phyloP scores from a whole-genome alignment of 1,140 invertebrate species.

The Spodoptera frugiperda region DNA sequence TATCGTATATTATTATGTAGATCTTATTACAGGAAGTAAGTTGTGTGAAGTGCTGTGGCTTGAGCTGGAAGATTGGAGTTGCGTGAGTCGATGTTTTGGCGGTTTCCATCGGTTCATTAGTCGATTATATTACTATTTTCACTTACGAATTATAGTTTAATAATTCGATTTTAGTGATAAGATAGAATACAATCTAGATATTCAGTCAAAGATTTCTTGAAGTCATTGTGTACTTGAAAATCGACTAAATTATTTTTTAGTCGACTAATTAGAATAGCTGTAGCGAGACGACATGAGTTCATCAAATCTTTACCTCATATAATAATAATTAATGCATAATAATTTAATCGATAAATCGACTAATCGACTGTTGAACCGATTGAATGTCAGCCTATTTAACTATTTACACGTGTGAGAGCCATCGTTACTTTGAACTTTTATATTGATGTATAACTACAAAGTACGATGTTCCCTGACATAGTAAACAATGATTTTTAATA shows the following conservation, averaged over 20 bases:
- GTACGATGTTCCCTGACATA: background rate
- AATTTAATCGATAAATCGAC: slow-evolving; percentile 5
- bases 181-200: background rate
- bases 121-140: background rate
- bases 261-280: background rate
- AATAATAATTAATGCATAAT: slow-evolving; percentile 30
- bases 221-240: slow-evolving; percentile 4
- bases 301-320: slow-evolving; percentile 16
- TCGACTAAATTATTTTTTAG: slow-evolving; percentile 21
- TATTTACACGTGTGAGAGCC: slow-evolving; percentile 8
- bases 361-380: slow-evolving; percentile 26
- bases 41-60: slow-evolving; percentile 14
- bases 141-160: slow-evolving; percentile 21
- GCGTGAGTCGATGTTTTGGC: slow-evolving; percentile 8
- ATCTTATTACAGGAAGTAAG: slow-evolving; percentile 25
- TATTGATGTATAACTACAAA: slow-evolving; percentile 23
- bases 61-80: slow-evolving; percentile 18
- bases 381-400: background rate
- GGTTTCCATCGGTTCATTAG: slow-evolving; percentile 3
- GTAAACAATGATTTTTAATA: slow-evolving; percentile 24
- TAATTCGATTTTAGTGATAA: slow-evolving; percentile 29
- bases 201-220: slow-evolving; percentile 9
- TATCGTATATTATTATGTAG: slow-evolving; percentile 20
- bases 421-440: slow-evolving; percentile 20
- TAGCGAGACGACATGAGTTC: background rate